phyloP scores from a whole-genome alignment of 1,140 invertebrate species.

The Stegodyphus mimosarum region DNA sequence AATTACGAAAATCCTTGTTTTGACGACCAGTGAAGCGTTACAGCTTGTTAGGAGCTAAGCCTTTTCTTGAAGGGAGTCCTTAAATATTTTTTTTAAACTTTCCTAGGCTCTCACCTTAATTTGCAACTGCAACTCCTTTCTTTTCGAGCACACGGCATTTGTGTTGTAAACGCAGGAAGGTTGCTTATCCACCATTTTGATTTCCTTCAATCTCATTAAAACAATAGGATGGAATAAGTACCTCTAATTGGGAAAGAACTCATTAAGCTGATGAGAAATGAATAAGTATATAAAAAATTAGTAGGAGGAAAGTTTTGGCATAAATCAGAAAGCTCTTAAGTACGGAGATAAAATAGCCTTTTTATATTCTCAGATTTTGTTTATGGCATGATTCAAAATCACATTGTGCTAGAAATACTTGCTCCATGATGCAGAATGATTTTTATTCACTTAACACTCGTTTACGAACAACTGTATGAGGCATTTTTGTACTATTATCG shows the following conservation, averaged over 20 bases:
- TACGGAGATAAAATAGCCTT: too few species aligned
- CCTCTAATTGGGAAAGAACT: background rate
- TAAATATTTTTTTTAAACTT: background rate
- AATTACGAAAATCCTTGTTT: conserved; percentile 12
- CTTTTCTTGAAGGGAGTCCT: conserved; percentile 1
- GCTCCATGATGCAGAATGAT: too few species aligned
- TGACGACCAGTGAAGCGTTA: conserved; percentile 17
- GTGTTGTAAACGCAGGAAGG: background rate
- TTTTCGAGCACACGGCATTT: background rate
- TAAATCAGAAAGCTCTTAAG: too few species aligned
- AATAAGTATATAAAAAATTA: too few species aligned
- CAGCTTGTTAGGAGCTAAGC: conserved; percentile 35
- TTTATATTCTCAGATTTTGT: too few species aligned
- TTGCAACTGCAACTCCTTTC: background rate
- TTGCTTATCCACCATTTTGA: background rate
- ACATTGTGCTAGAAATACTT: too few species aligned
- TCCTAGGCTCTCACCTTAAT: background rate
- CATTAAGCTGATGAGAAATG: too few species aligned
- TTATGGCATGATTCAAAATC: too few species aligned
- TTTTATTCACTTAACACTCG: too few species aligned
- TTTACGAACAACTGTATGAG: too few species aligned
- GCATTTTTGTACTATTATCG: too few species aligned
- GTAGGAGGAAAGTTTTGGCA: too few species aligned
- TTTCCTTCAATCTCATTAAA: background rate
- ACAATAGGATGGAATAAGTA: background rate